Evolutionary conservation across 2,888 invertebrate genomes (phyloP).

Genomic region (Cephus runcator): DNA sequence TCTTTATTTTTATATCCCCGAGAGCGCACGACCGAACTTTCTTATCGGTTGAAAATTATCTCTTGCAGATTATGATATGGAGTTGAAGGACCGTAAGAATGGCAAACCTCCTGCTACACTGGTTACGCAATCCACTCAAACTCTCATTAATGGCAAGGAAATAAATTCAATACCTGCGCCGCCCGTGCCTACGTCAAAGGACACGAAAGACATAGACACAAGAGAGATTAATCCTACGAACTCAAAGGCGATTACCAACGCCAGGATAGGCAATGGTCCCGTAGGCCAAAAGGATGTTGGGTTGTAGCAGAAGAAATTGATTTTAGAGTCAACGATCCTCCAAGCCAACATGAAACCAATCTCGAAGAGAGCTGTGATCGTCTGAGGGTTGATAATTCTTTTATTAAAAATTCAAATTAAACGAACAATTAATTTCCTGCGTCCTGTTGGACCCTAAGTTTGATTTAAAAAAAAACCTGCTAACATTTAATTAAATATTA

Average conservation of each 20-base stretch:
- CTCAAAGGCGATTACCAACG: constrained; percentile 40
- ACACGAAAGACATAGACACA: neutral
- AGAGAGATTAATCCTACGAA: constrained; percentile 6
- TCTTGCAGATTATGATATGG: constrained; percentile 53
- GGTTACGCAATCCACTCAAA: constrained; percentile 54
- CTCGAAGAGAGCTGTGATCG: constrained; percentile 48
- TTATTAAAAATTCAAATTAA: neutral
- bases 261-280: constrained; percentile 58
- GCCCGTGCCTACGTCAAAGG: constrained; percentile 10
- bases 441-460: neutral
- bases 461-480: neutral
- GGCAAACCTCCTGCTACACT: constrained; percentile 41
- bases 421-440: neutral
- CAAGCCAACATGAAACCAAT: constrained; percentile 50
- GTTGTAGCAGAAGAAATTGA: constrained; percentile 49
- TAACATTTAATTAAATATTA: neutral
- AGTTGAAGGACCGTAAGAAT: constrained; percentile 50
- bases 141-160: constrained; percentile 45
- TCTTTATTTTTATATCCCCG: neutral
- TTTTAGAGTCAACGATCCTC: constrained; percentile 19
- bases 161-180: constrained; percentile 29
- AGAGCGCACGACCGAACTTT: neutral
- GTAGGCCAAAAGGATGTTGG: constrained; percentile 49
- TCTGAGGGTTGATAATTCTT: constrained; percentile 14
- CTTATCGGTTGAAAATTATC: neutral